Evolutionary conservation across 2,113 vertebrate genomes (phyloP), one percentile per base, ranked within the genome.

Genomic region (Odontesthes bonariensis): DNA sequence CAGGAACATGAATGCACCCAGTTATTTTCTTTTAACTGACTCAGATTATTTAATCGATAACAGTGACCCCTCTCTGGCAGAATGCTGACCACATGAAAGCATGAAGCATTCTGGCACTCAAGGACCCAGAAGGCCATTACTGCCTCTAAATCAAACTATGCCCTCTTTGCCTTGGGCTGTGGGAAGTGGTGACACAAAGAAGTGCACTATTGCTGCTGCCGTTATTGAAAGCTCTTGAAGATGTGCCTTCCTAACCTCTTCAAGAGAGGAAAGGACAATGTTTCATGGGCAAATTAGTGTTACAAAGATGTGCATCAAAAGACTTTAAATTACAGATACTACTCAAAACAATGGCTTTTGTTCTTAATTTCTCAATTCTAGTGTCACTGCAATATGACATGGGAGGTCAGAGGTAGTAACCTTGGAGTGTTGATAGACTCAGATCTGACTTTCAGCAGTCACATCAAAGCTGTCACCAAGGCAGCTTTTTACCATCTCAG

Each of bases 31-130:
- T 10, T 85, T 81, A 76, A 91, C 81, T 70, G 88, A 88, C 83
- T 92, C 75, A 79, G 91, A 93, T 93, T 84, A 87, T 90, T 89
- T 75, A 90, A 91, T 88, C 68, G 93, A 94, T 94, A 94, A 91
- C 89, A 88, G 73, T 91, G 91, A 93, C 88, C 91, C 81, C 71
- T 88, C 79, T 67, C 63, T 62, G 75, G 76, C 62, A 73, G 78
- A 87, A 73, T 66, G 84, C 79, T 89, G 88, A 89, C 92, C 91
- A 92, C 92, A 94, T 94, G 82, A 94, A 94, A 93, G 91, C 77
- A 65, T 0, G 22, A 69, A 55, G 60, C 67, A 56, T 81, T 88
- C 72, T 79, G 83, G 79, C 82, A 88, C 87, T 90, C 89, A 83
- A 82, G 80, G 75, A 75, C 77, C 65, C 82, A 87, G 63, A 90